phyloP scores from a whole-genome alignment of 2,113 vertebrate species.

The Anhinga rufa region DNA sequence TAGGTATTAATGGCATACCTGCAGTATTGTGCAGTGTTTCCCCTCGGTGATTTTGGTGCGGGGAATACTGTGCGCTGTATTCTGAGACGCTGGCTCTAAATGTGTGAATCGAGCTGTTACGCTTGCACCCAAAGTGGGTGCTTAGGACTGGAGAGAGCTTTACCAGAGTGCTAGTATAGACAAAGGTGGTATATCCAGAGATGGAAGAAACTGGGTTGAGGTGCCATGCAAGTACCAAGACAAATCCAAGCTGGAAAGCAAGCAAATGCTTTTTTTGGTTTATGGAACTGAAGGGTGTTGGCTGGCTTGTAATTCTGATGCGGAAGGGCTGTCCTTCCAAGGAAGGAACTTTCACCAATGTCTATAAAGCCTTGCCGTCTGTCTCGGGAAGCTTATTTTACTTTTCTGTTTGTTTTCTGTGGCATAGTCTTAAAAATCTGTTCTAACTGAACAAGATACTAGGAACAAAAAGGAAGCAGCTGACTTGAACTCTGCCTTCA shows the following conservation, averaged over 20 bases:
- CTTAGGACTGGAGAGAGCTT: not conserved
- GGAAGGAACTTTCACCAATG: not conserved
- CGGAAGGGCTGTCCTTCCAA: not conserved
- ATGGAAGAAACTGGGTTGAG: fast-evolving
- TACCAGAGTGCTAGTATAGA: not conserved
- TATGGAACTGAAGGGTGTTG: not conserved
- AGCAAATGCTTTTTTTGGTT: not conserved
- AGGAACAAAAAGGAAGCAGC: not conserved
- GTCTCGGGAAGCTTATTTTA: not conserved
- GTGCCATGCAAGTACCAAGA: not conserved
- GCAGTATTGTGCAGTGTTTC: not conserved
- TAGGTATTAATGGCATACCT: not conserved
- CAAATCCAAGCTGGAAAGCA: not conserved
- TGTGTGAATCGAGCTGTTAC: not conserved
- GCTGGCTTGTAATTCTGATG: not conserved
- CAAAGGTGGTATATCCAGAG: not conserved
- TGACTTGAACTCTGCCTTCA: not conserved
- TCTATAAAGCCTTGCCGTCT: not conserved
- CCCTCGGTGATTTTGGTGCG: not conserved
- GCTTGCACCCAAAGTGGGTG: not conserved
- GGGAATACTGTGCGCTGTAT: not conserved
- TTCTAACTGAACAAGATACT: not conserved
- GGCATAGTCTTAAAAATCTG: not conserved
- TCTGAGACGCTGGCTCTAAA: not conserved
- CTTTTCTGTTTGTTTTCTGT: not conserved